phyloP scores from a whole-genome alignment of 2,113 vertebrate species.

The Dipodomys stephensi region DNA sequence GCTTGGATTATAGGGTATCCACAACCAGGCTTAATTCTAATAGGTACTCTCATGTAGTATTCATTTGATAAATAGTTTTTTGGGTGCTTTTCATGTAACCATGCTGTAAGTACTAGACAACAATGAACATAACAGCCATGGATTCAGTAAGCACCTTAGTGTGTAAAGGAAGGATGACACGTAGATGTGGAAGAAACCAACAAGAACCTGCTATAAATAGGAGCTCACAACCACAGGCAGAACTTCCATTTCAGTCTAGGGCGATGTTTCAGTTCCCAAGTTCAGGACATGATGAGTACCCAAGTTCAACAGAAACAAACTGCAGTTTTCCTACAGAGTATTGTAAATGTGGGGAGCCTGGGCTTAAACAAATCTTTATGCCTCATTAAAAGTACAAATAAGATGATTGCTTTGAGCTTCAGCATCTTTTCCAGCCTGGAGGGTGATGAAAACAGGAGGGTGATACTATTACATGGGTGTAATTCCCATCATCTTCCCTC shows the following conservation, averaged over 20 bases:
- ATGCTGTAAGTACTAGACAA: neutral
- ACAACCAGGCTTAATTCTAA: neutral
- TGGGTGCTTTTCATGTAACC: neutral
- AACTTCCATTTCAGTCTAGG: neutral
- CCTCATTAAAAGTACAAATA: conserved; percentile 38
- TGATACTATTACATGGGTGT: neutral
- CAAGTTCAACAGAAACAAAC: neutral
- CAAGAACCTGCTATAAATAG: neutral
- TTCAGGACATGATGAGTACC: neutral
- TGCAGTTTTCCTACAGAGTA: neutral
- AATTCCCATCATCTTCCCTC: neutral
- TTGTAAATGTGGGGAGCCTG: neutral
- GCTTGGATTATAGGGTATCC: too few relatives aligned
- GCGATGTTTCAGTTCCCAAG: neutral
- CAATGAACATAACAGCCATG: neutral
- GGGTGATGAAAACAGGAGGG: neutral
- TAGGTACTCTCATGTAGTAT: conserved; percentile 10
- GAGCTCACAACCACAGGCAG: neutral
- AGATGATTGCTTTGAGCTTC: neutral
- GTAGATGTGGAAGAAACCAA: neutral
- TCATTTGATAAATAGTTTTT: conserved; percentile 20
- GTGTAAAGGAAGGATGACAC: neutral
- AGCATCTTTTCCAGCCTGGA: conserved; percentile 21
- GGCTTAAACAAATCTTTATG: neutral
- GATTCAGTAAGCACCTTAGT: neutral